phyloP scores from a whole-genome alignment of 2,113 vertebrate species.

The Hyaena hyaena region DNA sequence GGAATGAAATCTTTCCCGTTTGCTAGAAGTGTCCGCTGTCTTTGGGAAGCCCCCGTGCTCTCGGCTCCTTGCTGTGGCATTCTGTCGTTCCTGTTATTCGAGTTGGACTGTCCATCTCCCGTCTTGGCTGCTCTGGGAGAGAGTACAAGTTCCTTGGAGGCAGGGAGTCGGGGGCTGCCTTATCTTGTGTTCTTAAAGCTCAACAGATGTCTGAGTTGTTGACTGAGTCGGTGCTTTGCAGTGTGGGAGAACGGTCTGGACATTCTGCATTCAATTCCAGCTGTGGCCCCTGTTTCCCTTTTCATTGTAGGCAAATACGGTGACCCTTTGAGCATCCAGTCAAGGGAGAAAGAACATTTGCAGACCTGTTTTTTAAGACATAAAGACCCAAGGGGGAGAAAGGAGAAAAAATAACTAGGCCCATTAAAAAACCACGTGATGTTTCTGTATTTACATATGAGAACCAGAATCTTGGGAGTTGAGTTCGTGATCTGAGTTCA shows the following conservation, averaged over 20 bases:
- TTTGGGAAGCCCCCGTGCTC: not conserved
- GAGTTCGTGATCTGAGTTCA: not conserved
- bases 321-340: not conserved
- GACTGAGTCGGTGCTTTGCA: not conserved
- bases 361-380: not conserved
- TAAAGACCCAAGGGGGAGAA: not conserved
- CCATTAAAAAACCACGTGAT: not conserved
- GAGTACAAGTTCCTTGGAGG: not conserved
- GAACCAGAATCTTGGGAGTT: not conserved
- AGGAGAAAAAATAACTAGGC: not conserved
- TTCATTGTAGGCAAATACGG: not conserved
- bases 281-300: not conserved
- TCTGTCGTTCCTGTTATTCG: not conserved
- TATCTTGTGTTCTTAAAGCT: not conserved
- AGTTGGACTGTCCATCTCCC: not conserved
- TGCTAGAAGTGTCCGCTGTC: not conserved
- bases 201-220: not conserved
- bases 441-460: not conserved
- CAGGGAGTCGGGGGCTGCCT: not conserved
- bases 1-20: too few relatives aligned
- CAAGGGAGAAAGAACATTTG: not conserved
- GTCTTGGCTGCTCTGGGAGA: not conserved
- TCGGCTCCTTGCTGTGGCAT: not conserved
- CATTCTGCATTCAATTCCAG: not conserved
- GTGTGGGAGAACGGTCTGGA: not conserved